Evolutionary conservation across 2,113 vertebrate species (phyloP).

Genomic region (Ardeotis arabs): DNA sequence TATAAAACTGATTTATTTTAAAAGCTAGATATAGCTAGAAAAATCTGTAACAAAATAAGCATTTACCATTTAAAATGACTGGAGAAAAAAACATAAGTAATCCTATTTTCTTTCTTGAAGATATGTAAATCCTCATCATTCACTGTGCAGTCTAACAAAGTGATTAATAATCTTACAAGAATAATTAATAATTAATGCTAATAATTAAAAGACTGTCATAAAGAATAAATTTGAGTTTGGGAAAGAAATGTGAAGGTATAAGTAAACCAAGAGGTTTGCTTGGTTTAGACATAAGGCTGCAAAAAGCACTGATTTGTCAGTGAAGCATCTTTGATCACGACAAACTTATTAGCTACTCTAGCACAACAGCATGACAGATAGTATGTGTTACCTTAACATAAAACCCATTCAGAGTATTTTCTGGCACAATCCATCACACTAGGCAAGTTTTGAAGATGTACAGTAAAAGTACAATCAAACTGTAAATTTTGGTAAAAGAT

Average conservation of each 20-base stretch:
- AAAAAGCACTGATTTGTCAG: not conserved
- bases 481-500: not conserved
- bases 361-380: not conserved
- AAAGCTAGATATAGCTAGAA: not conserved
- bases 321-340: not conserved
- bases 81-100: not conserved
- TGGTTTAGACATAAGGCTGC: not conserved
- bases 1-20: not conserved
- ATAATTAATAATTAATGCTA: not conserved
- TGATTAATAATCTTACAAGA: not conserved
- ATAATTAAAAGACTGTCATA: not conserved
- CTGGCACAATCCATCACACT: not conserved
- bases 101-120: not conserved
- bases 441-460: not conserved
- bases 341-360: not conserved
- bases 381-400: not conserved
- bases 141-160: not conserved
- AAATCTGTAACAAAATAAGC: not conserved
- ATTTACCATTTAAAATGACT: not conserved
- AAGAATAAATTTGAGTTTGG: not conserved
- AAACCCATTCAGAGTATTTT: slow-evolving; percentile 6
- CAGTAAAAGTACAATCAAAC: slow-evolving; percentile 10
- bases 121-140: not conserved
- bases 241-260: not conserved
- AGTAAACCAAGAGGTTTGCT: not conserved